Conservation (phyloP, 2,888 invertebrate species). For the Falcaria lacertinaria region DNA sequence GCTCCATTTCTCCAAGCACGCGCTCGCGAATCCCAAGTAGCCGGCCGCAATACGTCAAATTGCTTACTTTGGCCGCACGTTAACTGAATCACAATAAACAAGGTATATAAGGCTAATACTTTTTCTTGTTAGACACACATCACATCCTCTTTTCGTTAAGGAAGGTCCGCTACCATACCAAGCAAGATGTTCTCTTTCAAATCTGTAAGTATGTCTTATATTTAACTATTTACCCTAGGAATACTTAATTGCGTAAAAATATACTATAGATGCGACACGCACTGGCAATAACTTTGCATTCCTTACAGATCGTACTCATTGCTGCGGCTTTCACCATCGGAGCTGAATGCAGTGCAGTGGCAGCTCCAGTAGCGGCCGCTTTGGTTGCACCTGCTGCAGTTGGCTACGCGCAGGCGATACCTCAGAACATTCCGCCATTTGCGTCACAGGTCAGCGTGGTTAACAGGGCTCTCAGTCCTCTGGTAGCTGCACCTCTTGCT, state of each 20-base stretch:
- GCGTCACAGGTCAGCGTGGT: conserved; percentile 81
- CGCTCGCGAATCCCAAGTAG: conserved; percentile 70
- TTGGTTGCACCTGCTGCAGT: conserved; percentile 77
- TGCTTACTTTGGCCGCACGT: conserved; percentile 58
- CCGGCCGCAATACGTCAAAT: conserved; percentile 63
- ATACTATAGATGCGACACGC: too few species aligned
- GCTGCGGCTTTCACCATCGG: conserved; percentile 57
- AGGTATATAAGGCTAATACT: conserved; percentile 63
- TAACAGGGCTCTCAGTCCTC: conserved; percentile 59
- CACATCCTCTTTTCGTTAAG: conserved; percentile 64
- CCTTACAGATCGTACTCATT: conserved; percentile 64
- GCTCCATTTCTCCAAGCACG: conserved; percentile 71
- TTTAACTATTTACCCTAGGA: too few species aligned
- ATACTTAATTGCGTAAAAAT: too few species aligned
- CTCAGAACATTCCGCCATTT: conserved; percentile 82
- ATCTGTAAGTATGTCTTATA: conserved; percentile 55
- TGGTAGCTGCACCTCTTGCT: conserved; percentile 34
- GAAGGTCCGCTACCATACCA: conserved; percentile 62
- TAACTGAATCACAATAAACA: conserved; percentile 67
- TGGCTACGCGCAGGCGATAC: conserved; percentile 79
- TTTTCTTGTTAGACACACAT: conserved; percentile 58
- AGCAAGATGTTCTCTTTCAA: conserved; percentile 74
- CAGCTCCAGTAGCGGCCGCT: conserved; percentile 52
- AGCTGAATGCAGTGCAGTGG: conserved; percentile 53
- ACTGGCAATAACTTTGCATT: neutral